phyloP scores from a whole-genome alignment of 1,140 invertebrate genomes.

The Physella acuta region DNA sequence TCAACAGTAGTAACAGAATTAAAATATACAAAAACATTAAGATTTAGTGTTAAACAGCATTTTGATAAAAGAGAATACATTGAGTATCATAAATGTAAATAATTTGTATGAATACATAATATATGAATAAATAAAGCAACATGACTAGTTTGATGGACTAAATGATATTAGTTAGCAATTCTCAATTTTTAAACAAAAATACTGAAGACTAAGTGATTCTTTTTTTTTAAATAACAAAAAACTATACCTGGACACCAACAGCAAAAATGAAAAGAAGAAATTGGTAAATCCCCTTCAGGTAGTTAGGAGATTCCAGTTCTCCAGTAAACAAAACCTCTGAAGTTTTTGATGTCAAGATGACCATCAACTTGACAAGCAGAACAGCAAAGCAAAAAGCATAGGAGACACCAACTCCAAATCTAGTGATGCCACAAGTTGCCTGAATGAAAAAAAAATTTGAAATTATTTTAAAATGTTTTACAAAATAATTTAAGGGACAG shows the following conservation, averaged over 20 bases:
- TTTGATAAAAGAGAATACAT: too few relatives aligned
- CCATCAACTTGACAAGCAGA: conserved; percentile 90
- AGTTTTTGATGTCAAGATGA: conserved; percentile 76
- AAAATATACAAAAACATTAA: too few relatives aligned
- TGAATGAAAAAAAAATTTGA: conserved; percentile 16
- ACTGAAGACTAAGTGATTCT: not conserved
- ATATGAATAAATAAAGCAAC: too few relatives aligned
- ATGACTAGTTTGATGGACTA: too few relatives aligned
- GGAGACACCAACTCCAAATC: conserved; percentile 81
- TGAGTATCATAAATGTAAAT: too few relatives aligned
- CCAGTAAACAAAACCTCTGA: conserved; percentile 39
- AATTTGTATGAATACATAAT: too few relatives aligned
- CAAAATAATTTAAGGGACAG: too few relatives aligned
- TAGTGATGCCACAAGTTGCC: conserved; percentile 78
- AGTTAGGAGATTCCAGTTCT: conserved; percentile 77
- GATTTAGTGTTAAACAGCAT: too few relatives aligned
- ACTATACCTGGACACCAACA: conserved; percentile 62
- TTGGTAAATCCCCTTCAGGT: conserved; percentile 88
- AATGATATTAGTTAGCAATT: too few relatives aligned
- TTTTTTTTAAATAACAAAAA: not conserved
- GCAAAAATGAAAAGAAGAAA: conserved; percentile 83
- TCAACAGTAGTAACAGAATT: too few relatives aligned
- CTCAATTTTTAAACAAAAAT: not conserved
- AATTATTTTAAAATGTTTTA: too few relatives aligned
- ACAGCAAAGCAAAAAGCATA: conserved; percentile 89